Evolutionary conservation across 2,797 vertebrate genomes (phyloP), one percentile per base, ranked within the genome.

Genomic region (Galago senegalensis): DNA sequence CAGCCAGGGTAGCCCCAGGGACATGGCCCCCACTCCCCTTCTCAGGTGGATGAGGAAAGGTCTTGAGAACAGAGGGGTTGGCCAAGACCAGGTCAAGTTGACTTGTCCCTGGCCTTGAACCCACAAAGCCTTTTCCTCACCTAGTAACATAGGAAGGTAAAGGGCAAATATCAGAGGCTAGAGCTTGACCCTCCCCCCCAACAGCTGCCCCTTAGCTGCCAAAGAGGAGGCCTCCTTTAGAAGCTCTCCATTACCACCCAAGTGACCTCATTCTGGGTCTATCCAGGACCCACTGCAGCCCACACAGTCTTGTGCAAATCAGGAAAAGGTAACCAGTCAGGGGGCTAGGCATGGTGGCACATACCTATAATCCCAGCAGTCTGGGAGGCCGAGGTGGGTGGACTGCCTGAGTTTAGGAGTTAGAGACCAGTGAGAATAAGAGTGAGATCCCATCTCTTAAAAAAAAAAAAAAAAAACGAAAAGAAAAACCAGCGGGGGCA

Each of bases 1-100:
- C 97, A 97, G 77, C 34, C 46, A 79, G 72, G 37, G 29, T 43
- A n/a, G n/a, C n/a, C n/a, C n/a, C n/a, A n/a, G n/a, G 85, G 53
- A 63, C 9, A 0, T 2, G 8, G 87, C 46, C 25, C 79, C 60
- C 17, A 37, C 31, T 67, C 31, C 53, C 73, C 58, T 85, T 86
- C 82, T 56, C 5, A 20, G 63, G 3, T 58, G 56, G 73, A 49
- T 46, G 84, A 70, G 16, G 40, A 25, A 63, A 77, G 29, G 43
- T 21, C 79, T 61, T 37, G 49, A 58, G 53, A 46, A 56, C 58
- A 40, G 34, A 9, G 20, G 31, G n/a, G 16, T 37, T 80, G 70
- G 87, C 58, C 34, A n/a, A 93, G 58, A 58, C 53, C 27, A 76
- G 63, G n/a, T 75, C 81, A 60, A 12, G 40, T 69, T 76, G 29